Conservation (phyloP, 2,888 invertebrate genomes). For the Phalangium opilio region DNA sequence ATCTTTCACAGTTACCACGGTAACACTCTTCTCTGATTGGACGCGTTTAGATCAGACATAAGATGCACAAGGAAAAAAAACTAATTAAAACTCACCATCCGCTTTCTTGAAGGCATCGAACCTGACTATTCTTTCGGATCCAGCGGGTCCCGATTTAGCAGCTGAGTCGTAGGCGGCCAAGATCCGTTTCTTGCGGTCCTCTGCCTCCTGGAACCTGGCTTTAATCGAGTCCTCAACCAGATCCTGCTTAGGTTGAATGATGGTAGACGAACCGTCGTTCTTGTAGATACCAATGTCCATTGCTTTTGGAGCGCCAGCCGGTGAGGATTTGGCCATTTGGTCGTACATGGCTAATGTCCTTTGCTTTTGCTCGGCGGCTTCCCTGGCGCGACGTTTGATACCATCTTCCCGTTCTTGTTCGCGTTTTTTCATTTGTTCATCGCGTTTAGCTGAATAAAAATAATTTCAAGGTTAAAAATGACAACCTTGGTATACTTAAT, state of each 20-base stretch:
- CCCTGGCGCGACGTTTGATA: conserved; percentile 22
- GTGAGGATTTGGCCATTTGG: conserved; percentile 26
- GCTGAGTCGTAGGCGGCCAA: conserved; percentile 23
- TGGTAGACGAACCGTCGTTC: not conserved
- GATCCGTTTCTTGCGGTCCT: conserved; percentile 21
- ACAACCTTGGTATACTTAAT: too few relatives aligned
- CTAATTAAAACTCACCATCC: conserved; percentile 19
- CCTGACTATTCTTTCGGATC: conserved; percentile 19
- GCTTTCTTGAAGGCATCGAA: conserved; percentile 22
- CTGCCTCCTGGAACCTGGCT: conserved; percentile 17
- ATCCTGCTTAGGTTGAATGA: conserved; percentile 13
- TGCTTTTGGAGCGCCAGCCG: conserved; percentile 22
- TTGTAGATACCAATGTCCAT: conserved; percentile 21
- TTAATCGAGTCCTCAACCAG: conserved; percentile 23
- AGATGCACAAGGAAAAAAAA: not conserved
- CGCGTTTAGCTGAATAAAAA: conserved; percentile 17
- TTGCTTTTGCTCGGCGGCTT: conserved; percentile 30
- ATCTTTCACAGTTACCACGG: not conserved
- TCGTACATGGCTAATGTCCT: conserved; percentile 29
- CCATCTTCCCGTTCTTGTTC: conserved; percentile 22
- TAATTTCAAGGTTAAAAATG: not conserved
- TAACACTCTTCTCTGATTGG: too few relatives aligned
- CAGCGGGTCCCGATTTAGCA: conserved; percentile 22
- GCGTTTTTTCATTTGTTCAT: conserved; percentile 20
- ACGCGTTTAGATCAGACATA: not conserved